phyloP scores from a whole-genome alignment of 2,113 vertebrate genomes.

The Crypturellus undulatus region DNA sequence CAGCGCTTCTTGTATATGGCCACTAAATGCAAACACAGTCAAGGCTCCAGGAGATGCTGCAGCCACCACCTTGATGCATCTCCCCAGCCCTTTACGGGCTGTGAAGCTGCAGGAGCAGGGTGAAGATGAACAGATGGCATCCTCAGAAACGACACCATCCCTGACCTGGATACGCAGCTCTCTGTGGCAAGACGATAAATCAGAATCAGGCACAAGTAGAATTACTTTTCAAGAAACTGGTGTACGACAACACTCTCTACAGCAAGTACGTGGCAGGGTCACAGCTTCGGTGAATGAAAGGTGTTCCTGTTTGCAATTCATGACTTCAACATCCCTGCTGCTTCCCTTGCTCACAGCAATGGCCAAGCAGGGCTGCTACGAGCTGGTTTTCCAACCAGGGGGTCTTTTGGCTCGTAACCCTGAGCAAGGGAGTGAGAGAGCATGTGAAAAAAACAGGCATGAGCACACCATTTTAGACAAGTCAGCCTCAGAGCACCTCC shows the following conservation, averaged over 20 bases:
- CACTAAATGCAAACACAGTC: not conserved
- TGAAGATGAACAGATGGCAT: rapidly evolving
- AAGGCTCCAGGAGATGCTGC: not conserved
- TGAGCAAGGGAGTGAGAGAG: not conserved
- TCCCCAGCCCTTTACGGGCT: too few relatives aligned
- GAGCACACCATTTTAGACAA: not conserved
- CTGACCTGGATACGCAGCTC: not conserved
- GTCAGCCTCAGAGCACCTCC: not conserved
- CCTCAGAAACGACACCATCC: not conserved
- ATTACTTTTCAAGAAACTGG: not conserved
- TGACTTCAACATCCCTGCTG: not conserved
- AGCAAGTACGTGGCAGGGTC: not conserved
- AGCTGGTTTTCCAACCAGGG: not conserved
- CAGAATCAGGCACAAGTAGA: not conserved
- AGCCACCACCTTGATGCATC: rapidly evolving
- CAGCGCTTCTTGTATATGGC: not conserved
- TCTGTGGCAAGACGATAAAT: not conserved
- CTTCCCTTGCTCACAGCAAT: not conserved
- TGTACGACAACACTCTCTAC: rapidly evolving
- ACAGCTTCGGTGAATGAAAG: not conserved
- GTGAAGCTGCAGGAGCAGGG: not conserved
- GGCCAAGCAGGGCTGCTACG: rapidly evolving
- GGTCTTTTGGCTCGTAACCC: rapidly evolving
- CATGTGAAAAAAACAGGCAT: not conserved
- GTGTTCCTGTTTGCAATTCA: not conserved